A percentile compares a stretch with the other conserved stretches of the same genome.
phyloP scores from a whole-genome alignment of 2,888 invertebrate species.

The Microctonus brassicae region DNA sequence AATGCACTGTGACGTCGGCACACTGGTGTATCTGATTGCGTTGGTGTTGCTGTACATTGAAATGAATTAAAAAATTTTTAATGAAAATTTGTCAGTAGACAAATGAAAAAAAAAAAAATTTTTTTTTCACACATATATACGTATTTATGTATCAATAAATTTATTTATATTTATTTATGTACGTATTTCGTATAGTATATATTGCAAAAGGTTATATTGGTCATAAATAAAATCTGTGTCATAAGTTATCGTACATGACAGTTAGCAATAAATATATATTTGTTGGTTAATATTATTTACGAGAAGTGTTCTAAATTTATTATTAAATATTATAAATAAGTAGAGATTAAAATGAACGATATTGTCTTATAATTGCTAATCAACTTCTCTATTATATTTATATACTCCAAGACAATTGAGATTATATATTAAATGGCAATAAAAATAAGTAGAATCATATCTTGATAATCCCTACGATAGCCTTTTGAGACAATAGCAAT shows the following conservation, averaged over 20 bases:
- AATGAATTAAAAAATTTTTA: too few species aligned
- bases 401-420: neutral
- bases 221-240: conserved; percentile 4
- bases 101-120: too few species aligned
- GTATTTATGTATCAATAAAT: too few species aligned
- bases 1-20: conserved; percentile 71
- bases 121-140: too few species aligned
- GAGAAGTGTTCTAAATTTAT: neutral
- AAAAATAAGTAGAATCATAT: neutral
- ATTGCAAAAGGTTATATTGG: neutral
- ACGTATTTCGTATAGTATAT: too few species aligned
- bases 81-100: too few species aligned
- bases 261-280: neutral
- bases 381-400: neutral
- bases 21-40: conserved; percentile 32
- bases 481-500: conserved; percentile 20
- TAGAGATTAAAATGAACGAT: neutral
- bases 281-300: neutral
- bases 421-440: neutral
- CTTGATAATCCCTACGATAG: conserved; percentile 18
- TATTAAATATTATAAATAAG: neutral
- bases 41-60: conserved; percentile 43
- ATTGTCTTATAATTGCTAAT: neutral
- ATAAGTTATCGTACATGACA: neutral
- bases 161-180: too few species aligned